phyloP scores from a whole-genome alignment of 2,888 invertebrate genomes.

The Galerucella nymphaeae region DNA sequence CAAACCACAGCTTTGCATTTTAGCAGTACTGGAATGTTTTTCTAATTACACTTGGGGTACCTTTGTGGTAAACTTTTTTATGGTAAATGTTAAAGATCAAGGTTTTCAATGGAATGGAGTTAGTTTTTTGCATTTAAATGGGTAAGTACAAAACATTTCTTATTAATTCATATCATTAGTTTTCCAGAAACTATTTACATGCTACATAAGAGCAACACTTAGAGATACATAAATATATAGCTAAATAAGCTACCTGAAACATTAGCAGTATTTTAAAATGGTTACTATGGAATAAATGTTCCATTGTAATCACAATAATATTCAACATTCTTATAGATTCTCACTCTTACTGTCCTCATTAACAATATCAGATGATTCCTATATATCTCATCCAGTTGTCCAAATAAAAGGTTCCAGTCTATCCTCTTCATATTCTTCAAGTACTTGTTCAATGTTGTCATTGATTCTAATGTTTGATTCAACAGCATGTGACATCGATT shows the following conservation, averaged over 20 bases:
- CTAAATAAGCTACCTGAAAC: not conserved
- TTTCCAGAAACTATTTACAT: too few relatives aligned
- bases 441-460: conserved; percentile 85
- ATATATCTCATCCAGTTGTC: conserved; percentile 74
- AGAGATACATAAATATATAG: not conserved
- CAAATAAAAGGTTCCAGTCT: conserved; percentile 90
- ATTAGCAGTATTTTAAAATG: not conserved
- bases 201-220: not conserved
- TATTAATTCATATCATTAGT: too few relatives aligned
- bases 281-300: conserved; percentile 49
- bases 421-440: conserved; percentile 84
- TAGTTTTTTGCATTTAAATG: too few relatives aligned
- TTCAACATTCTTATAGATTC: not conserved
- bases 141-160: too few relatives aligned
- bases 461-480: conserved; percentile 85
- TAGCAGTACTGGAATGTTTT: too few relatives aligned
- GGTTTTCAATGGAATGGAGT: too few relatives aligned
- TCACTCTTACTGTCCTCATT: not conserved
- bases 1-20: too few relatives aligned
- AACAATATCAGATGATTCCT: not conserved
- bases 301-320: not conserved
- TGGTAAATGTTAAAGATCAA: too few relatives aligned
- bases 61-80: too few relatives aligned
- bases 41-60: too few relatives aligned
- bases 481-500: conserved; percentile 84